Evolutionary conservation across 2,888 invertebrate species (phyloP).

Genomic region (Ptychoptera albimana): DNA sequence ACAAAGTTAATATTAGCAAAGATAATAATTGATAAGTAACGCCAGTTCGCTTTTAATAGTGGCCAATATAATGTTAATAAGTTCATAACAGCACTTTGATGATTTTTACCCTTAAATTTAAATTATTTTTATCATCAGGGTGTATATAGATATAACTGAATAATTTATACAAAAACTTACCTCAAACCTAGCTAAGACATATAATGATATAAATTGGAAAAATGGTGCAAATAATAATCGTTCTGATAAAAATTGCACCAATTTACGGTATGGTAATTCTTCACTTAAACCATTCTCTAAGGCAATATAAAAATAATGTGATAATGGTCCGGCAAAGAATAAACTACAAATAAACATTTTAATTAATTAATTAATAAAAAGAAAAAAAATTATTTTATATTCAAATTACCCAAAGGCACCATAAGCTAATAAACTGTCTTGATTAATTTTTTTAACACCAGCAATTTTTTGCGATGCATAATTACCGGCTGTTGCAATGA

Average conservation of each 20-base stretch:
- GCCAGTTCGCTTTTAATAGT: slow-evolving; percentile 56
- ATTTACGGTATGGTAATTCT: slow-evolving; percentile 36
- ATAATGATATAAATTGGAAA: slow-evolving; percentile 57
- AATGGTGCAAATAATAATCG: slow-evolving; percentile 53
- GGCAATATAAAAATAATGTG: slow-evolving; percentile 58
- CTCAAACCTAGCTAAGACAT: slow-evolving; percentile 58
- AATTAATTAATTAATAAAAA: slow-evolving; percentile 6
- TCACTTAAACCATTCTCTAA: slow-evolving; percentile 44
- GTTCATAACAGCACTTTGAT: slow-evolving; percentile 44
- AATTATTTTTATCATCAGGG: too few species aligned
- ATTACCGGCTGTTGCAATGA: slow-evolving; percentile 56
- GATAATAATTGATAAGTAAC: slow-evolving; percentile 58
- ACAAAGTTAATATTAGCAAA: slow-evolving; percentile 57
- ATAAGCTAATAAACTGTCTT: slow-evolving; percentile 55
- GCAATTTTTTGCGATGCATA: slow-evolving; percentile 53
- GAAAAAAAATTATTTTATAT: neutral
- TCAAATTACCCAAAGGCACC: slow-evolving; percentile 50
- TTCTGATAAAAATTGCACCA: slow-evolving; percentile 50
- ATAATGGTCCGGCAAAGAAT: slow-evolving; percentile 63
- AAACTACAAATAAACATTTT: slow-evolving; percentile 41
- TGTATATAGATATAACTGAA: too few species aligned
- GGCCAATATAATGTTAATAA: slow-evolving; percentile 46
- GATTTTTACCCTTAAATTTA: slow-evolving; percentile 43
- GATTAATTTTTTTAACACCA: slow-evolving; percentile 43
- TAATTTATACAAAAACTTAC: slow-evolving; percentile 18